Evolutionary conservation across 2,113 vertebrate species (phyloP).

Genomic region (Poicephalus meyeri): DNA sequence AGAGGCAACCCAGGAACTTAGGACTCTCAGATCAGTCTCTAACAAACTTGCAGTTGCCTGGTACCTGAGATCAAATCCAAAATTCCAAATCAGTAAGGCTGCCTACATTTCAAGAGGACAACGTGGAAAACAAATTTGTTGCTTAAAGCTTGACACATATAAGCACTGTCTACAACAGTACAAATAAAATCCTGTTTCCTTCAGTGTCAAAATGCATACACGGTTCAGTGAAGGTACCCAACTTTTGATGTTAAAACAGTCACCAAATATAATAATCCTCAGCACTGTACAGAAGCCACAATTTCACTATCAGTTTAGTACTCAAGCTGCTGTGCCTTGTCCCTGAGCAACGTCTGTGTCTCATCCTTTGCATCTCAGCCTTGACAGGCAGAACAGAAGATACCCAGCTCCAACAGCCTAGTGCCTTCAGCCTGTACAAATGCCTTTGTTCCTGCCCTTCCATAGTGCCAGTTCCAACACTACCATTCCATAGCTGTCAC

Average conservation of each 20-base stretch:
- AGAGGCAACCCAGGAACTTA: not conserved
- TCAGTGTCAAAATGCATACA: not conserved
- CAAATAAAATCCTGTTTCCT: not conserved
- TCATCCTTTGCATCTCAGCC: not conserved
- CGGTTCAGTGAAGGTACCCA: not conserved
- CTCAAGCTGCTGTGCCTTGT: not conserved
- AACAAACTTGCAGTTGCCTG: not conserved
- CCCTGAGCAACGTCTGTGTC: not conserved
- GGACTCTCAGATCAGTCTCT: not conserved
- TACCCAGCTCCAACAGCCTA: not conserved
- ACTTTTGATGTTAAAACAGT: not conserved
- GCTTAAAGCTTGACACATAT: not conserved
- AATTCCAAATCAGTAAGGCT: not conserved
- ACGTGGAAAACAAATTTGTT: not conserved
- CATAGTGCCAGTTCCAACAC: not conserved
- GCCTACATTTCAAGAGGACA: not conserved
- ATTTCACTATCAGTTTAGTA: not conserved
- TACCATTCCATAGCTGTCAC: not conserved
- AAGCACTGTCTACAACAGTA: not conserved
- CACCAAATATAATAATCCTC: not conserved
- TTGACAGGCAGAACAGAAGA: not conserved
- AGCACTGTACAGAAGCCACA: rapidly evolving
- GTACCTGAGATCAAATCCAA: not conserved
- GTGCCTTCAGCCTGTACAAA: not conserved
- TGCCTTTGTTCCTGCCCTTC: not conserved